Conservation (phyloP, 2,888 invertebrate species). For the Biston betularia region DNA sequence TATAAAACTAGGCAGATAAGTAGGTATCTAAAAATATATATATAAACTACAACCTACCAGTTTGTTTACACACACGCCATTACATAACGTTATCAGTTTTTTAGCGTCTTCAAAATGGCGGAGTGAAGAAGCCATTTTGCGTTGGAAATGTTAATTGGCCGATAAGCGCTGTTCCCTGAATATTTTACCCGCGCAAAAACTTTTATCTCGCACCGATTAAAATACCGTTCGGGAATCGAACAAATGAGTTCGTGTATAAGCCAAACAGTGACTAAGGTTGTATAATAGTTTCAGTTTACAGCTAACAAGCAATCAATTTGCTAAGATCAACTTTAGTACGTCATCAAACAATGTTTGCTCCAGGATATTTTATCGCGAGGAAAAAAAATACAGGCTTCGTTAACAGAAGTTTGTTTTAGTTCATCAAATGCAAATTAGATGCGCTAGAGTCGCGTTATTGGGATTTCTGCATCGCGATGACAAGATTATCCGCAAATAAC, state of each 20-base stretch:
- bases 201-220: slow-evolving; percentile 55
- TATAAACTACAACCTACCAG: not conserved
- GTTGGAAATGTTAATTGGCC: slow-evolving; percentile 82
- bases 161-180: slow-evolving; percentile 73
- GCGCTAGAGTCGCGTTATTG: no score
- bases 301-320: no score
- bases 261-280: slow-evolving; percentile 14
- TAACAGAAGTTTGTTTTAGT: no score
- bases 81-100: slow-evolving; percentile 48
- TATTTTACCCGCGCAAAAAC: slow-evolving; percentile 53
- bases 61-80: not conserved
- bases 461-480: no score
- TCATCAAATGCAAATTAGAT: no score
- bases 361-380: no score
- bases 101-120: slow-evolving; percentile 71
- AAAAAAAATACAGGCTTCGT: no score
- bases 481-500: no score
- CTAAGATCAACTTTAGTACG: no score
- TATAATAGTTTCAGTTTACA: not conserved
- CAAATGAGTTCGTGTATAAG: slow-evolving; percentile 49
- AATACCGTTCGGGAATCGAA: slow-evolving; percentile 54
- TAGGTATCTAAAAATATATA: no score
- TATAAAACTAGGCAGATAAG: no score
- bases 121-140: slow-evolving; percentile 77
- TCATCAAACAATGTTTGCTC: no score